Conservation (phyloP, 1,140 invertebrate species). For the Coelopa frigida region DNA sequence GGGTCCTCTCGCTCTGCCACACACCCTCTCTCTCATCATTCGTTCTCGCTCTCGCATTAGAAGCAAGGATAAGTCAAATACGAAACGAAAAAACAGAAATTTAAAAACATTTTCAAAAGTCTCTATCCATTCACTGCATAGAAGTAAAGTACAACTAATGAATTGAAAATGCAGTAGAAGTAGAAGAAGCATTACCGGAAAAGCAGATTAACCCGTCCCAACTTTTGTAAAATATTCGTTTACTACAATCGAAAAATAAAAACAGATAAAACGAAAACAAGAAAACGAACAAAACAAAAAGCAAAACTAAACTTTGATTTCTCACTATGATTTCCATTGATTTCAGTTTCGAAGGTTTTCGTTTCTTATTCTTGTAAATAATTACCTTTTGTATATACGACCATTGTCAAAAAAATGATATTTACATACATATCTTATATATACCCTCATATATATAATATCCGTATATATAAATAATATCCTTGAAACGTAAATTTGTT, state of each 20-base stretch:
- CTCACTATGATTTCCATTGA: conserved; percentile 13
- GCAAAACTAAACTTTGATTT: conserved; percentile 19
- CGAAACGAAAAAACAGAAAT: neutral
- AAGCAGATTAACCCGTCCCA: conserved; percentile 45
- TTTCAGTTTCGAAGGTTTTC: neutral
- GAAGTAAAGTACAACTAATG: too few relatives aligned
- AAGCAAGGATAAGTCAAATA: neutral
- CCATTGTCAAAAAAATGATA: conserved; percentile 7
- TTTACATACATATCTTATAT: conserved; percentile 9
- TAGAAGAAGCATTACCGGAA: conserved; percentile 43
- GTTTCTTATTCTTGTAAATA: conserved; percentile 34
- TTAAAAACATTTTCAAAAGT: conserved; percentile 1
- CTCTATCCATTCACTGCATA: too few relatives aligned
- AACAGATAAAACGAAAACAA: conserved; percentile 18
- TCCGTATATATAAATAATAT: too few relatives aligned
- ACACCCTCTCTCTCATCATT: neutral
- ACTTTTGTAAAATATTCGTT: conserved; percentile 20
- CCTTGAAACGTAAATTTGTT: neutral
- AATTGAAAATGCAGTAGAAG: too few relatives aligned
- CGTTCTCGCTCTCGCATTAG: too few relatives aligned
- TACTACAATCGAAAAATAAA: conserved; percentile 15
- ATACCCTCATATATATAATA: conserved; percentile 4
- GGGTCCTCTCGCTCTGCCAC: conserved; percentile 15
- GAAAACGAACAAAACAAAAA: conserved; percentile 26
- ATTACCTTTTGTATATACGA: conserved; percentile 35